Percentiles rank a stretch among this genome's conserved stretches.
Evolutionary conservation across 1,140 invertebrate species (phyloP).

Genomic region (Camponotus vicinus): DNA sequence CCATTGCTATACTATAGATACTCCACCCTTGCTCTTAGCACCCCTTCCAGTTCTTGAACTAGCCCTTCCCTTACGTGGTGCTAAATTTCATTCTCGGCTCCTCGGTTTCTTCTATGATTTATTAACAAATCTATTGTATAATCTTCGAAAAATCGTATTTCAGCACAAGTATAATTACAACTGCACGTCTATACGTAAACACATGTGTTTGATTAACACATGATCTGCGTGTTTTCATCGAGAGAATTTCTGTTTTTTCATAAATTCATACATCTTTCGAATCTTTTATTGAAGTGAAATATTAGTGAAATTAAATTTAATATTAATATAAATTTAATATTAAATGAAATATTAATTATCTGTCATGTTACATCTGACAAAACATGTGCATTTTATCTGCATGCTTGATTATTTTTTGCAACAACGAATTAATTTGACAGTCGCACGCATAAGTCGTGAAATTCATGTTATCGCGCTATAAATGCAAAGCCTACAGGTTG

Average conservation of each 20-base stretch:
- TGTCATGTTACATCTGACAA: neutral
- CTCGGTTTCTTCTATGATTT: conserved; percentile 17
- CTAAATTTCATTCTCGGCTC: conserved; percentile 38
- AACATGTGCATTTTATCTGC: neutral
- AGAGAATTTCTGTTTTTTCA: neutral
- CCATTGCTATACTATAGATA: conserved; percentile 33
- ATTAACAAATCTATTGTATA: neutral
- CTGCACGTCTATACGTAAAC: neutral
- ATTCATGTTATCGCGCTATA: conserved; percentile 41
- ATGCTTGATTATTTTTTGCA: conserved; percentile 28
- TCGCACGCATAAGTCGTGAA: conserved; percentile 40
- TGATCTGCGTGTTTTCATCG: neutral
- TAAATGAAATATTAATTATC: neutral
- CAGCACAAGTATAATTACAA: neutral
- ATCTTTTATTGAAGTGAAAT: conserved; percentile 20
- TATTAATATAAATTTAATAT: no score
- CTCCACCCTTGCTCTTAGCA: conserved; percentile 62
- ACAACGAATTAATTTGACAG: conserved; percentile 52
- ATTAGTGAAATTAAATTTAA: neutral
- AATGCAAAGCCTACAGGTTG: conserved; percentile 39
- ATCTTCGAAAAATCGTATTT: neutral
- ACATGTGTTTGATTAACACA: neutral
- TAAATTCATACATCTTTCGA: neutral
- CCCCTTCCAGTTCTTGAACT: conserved; percentile 8
- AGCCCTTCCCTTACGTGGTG: conserved; percentile 31